Evolutionary conservation across 2,888 invertebrate genomes (phyloP).

Genomic region (Stenoptilia bipunctidactyla): DNA sequence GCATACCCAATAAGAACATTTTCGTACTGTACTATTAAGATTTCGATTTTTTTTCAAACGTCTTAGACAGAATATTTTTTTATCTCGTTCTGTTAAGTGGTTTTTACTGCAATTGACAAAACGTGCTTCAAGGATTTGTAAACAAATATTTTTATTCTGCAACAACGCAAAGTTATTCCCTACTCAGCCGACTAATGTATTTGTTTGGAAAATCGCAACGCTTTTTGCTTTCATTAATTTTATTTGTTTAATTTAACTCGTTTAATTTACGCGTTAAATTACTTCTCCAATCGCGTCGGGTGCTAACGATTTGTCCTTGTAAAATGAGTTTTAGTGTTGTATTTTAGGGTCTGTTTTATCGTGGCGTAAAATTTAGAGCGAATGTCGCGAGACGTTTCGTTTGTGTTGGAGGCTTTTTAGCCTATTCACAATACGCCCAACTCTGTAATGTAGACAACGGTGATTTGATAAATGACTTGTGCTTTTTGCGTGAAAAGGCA

Average conservation of each 20-base stretch:
- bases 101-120: neutral
- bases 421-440: slow-evolving; percentile 47
- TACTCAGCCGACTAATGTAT: slow-evolving; percentile 29
- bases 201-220: slow-evolving; percentile 36
- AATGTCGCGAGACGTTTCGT: slow-evolving; percentile 27
- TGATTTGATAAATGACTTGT: slow-evolving; percentile 59
- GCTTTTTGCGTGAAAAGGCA: slow-evolving; percentile 48
- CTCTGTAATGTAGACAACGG: slow-evolving; percentile 54
- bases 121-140: neutral
- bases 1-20: slow-evolving; percentile 36
- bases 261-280: slow-evolving; percentile 46
- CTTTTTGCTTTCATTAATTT: slow-evolving; percentile 48
- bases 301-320: slow-evolving; percentile 10
- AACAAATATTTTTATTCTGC: too few relatives aligned
- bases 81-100: too few relatives aligned
- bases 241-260: slow-evolving; percentile 51
- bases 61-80: too few relatives aligned
- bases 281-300: slow-evolving; percentile 32
- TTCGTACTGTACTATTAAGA: too few relatives aligned
- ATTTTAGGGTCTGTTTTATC: slow-evolving; percentile 33
- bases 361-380: slow-evolving; percentile 22
- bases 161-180: slow-evolving; percentile 1
- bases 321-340: slow-evolving; percentile 19
- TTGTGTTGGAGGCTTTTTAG: slow-evolving; percentile 51
- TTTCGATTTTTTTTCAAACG: too few relatives aligned